Percentiles rank a stretch among this genome's conserved stretches.
Conservation (phyloP, 2,113 vertebrate species). For the Rhagologus leucostigma region DNA sequence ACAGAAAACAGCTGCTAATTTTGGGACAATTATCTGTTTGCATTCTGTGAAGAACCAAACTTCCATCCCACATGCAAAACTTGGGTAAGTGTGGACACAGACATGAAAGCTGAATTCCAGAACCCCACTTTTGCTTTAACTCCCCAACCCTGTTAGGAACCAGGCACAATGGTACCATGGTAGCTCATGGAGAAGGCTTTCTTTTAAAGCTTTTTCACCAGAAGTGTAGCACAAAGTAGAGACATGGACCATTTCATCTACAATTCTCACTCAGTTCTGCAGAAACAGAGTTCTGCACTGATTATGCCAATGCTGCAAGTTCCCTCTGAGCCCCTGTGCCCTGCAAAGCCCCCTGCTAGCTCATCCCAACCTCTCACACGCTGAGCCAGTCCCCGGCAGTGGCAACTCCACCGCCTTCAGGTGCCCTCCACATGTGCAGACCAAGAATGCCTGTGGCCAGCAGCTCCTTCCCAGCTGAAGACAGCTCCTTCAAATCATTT, state of each 20-base stretch:
- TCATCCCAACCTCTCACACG: neutral
- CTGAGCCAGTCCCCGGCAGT: rapidly evolving
- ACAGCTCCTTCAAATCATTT: conserved; percentile 45
- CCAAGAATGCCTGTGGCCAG: neutral
- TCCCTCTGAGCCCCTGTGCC: neutral
- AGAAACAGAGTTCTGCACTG: neutral
- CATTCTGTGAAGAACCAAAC: neutral
- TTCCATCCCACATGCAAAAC: neutral
- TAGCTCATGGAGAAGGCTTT: neutral
- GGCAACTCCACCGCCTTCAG: neutral
- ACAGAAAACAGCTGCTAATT: conserved; percentile 1
- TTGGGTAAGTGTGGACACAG: neutral
- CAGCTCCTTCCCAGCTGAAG: conserved; percentile 43
- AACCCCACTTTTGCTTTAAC: neutral
- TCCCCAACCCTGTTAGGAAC: neutral
- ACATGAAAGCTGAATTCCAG: neutral
- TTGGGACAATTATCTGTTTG: neutral
- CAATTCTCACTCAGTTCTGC: neutral
- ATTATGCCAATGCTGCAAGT: neutral
- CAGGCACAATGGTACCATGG: neutral
- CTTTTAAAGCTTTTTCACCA: neutral
- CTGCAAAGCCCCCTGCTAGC: neutral
- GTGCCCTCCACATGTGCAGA: conserved; percentile 4
- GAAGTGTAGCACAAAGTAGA: neutral
- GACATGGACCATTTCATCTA: neutral